Evolutionary conservation across 2,113 vertebrate genomes (phyloP), one percentile per base, ranked within the genome.

Genomic region (Chionomys nivalis): DNA sequence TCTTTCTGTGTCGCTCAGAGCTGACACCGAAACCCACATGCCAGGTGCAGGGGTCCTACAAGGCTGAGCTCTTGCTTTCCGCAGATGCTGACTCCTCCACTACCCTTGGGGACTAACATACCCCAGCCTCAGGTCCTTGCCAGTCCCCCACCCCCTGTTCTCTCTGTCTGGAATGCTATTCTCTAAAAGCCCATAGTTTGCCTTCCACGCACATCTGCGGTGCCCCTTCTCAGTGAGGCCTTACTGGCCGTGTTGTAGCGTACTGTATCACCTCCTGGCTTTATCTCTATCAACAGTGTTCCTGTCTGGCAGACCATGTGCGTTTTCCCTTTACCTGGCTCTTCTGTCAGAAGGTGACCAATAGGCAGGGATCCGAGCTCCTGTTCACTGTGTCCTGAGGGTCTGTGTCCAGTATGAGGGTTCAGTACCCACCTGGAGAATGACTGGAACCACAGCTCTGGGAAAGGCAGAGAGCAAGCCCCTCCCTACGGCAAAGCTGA

Each of bases 31-130:
- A 70, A 70, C 3, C 49, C 13, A 68, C 17, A 19, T 9, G 19
- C 17, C 13, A 39, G 5, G 70, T 19, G 33, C 24, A 13, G 39
- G 61, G 23, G 36, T 8, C n/a, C 76, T 39, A 33, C 16, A 31
- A 0, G 39, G 31, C 10, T 21, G n/a, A 42, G 24, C 26, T 47
- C n/a, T 55, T 7, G 0, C 31, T 73, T 72, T 63, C 1, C 0
- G 1, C 1, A 21, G 58, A 16, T 36, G 58, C 47, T 52, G 21
- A 13, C 72, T n/a, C 49, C 70, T 81, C 31, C 28, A 65, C 70
- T n/a, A 3, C 39, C 68, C 65, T 36, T 0, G 19, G 68, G 47
- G 19, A 65, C 58, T 36, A 31, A 28, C 5, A 9, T 17, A 1
- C 9, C 81, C 11, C 3, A 9, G 13, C 33, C 75, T 78, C 44